phyloP scores from a whole-genome alignment of 1,140 invertebrate species.

The Drosophila cardini region DNA sequence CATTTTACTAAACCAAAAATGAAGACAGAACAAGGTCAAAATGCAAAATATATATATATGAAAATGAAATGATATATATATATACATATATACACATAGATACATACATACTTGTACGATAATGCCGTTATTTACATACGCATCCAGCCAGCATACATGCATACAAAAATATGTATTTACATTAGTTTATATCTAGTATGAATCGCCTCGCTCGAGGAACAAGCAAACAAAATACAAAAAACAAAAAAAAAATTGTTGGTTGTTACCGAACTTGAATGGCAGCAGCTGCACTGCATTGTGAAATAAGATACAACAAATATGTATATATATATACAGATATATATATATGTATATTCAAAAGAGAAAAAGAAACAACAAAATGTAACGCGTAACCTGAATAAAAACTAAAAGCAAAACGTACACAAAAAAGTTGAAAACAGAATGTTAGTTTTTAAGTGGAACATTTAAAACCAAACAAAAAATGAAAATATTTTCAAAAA shows the following conservation, averaged over 20 bases:
- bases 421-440: conserved; percentile 35
- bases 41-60: conserved; percentile 39
- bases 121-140: conserved; percentile 51
- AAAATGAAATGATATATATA: conserved; percentile 25
- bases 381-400: conserved; percentile 72
- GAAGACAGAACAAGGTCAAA: conserved; percentile 37
- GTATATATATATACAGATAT: conserved; percentile 1
- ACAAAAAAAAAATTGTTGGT: conserved; percentile 46
- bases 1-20: conserved; percentile 71
- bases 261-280: conserved; percentile 46
- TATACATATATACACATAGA: conserved; percentile 37
- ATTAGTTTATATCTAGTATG: conserved; percentile 46
- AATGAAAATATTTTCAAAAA: conserved; percentile 39
- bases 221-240: conserved; percentile 49
- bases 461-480: conserved; percentile 38
- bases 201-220: conserved; percentile 39
- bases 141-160: conserved; percentile 66
- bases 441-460: conserved; percentile 63
- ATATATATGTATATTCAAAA: conserved; percentile 5
- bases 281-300: conserved; percentile 45
- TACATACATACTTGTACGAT: conserved; percentile 28
- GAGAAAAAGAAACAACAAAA: conserved; percentile 36
- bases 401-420: conserved; percentile 51
- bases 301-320: conserved; percentile 42
- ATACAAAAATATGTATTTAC: conserved; percentile 20